Conservation (phyloP, 2,888 invertebrate species). For the Pharmacophagus antenor region DNA sequence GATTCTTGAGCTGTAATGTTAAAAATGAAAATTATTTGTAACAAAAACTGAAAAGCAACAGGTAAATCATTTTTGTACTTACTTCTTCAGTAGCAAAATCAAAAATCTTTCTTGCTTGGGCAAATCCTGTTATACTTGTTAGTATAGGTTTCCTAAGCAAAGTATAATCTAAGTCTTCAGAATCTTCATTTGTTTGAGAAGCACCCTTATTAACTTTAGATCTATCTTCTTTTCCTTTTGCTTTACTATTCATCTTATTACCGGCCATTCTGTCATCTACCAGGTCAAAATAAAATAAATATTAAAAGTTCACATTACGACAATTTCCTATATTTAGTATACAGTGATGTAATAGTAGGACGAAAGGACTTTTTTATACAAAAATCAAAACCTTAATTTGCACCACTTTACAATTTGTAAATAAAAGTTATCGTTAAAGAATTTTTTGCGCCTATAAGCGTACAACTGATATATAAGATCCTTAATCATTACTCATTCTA, state of each 20-base stretch:
- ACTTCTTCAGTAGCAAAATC: constrained; percentile 90
- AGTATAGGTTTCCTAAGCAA: constrained; percentile 84
- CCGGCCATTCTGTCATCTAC: constrained; percentile 63
- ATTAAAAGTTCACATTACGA: constrained; percentile 14
- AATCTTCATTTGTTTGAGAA: constrained; percentile 57
- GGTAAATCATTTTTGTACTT: constrained; percentile 41
- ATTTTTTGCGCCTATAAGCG: background rate
- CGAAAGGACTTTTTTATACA: background rate
- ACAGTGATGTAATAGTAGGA: constrained; percentile 27
- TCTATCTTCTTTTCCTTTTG: constrained; percentile 66
- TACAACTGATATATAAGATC: background rate
- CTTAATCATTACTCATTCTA: constrained; percentile 6
- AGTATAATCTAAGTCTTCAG: constrained; percentile 77
- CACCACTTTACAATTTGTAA: background rate
- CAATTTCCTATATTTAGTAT: constrained; percentile 28
- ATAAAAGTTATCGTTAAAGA: background rate
- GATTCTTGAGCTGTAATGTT: constrained; percentile 84
- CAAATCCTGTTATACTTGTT: constrained; percentile 85
- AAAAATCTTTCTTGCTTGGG: constrained; percentile 86
- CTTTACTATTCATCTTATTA: constrained; percentile 66
- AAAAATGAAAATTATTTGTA: background rate
- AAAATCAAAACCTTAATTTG: background rate
- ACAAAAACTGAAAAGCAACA: background rate
- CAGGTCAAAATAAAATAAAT: constrained; percentile 32
- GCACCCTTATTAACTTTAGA: constrained; percentile 55